Percentiles rank a stretch among this genome's conserved stretches.
phyloP scores from a whole-genome alignment of 2,113 vertebrate genomes.

The Panthera leo region DNA sequence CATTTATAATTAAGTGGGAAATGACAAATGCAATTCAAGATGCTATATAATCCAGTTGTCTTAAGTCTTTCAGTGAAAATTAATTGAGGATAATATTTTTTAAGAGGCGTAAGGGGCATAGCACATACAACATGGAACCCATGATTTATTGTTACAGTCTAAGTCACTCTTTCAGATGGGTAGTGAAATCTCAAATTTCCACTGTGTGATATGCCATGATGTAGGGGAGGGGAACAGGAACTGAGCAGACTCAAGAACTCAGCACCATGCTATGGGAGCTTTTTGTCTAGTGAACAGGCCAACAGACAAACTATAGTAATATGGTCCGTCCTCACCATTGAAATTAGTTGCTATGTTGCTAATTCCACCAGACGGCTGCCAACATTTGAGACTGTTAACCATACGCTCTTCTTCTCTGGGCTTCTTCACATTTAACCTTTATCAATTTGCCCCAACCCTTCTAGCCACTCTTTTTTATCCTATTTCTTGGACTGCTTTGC shows the following conservation, averaged over 20 bases:
- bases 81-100: constrained; percentile 55
- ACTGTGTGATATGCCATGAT: background rate
- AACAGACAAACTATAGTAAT: background rate
- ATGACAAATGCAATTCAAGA: constrained; percentile 66
- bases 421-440: background rate
- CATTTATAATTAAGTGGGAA: constrained; percentile 62
- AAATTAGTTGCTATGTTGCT: background rate
- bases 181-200: background rate
- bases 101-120: constrained; percentile 31
- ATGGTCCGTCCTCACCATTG: background rate
- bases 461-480: background rate
- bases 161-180: constrained; percentile 8
- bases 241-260: background rate
- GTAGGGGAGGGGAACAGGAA: background rate
- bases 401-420: background rate
- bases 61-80: constrained; percentile 43
- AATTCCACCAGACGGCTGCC: background rate
- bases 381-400: background rate
- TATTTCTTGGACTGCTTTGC: background rate
- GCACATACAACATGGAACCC: background rate
- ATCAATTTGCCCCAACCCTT: background rate
- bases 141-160: background rate
- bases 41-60: constrained; percentile 38
- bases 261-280: background rate
- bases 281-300: background rate